A percentile compares a stretch with the other conserved stretches of the same genome.
These are phyloP conservation scores for Alaudala cheleensis DNA, from an alignment of 2,113 vertebrate species.

Conservation along the genomic window DNA sequence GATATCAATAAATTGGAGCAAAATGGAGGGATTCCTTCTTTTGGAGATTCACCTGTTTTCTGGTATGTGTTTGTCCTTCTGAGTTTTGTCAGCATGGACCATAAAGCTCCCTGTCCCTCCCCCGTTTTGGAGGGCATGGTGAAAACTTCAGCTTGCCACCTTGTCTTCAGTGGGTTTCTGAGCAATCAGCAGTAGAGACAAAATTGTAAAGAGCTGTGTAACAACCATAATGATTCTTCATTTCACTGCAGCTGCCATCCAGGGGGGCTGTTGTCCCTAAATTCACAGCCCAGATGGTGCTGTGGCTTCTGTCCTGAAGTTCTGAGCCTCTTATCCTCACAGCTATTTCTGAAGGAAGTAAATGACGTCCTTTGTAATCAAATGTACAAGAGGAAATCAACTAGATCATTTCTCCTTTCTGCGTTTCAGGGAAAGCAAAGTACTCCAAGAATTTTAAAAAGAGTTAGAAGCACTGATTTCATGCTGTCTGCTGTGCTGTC, in stretches of 20 bases:
- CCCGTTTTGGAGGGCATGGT: not conserved
- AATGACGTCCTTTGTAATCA: slow-evolving; percentile 5
- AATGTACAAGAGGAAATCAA: slow-evolving; percentile 8
- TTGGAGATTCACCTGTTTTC: not conserved
- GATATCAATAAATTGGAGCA: not conserved
- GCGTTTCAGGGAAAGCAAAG: not conserved
- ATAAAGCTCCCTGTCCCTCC: not conserved
- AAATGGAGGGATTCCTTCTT: not conserved
- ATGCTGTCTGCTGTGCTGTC: not conserved
- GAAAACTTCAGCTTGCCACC: not conserved
- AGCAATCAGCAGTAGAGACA: not conserved
- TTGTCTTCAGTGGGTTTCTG: not conserved
- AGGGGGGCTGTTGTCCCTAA: not conserved
- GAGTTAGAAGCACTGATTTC: not conserved
- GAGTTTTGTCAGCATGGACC: not conserved
- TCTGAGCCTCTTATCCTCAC: not conserved
- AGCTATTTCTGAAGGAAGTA: not conserved
- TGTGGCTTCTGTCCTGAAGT: not conserved
- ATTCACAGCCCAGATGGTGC: slow-evolving; percentile 10
- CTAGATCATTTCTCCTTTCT: not conserved
- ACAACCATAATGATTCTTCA: not conserved
- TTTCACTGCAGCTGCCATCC: not conserved
- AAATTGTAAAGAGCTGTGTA: not conserved
- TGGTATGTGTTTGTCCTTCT: not conserved
- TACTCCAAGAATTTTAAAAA: not conserved